A percentile compares a stretch with the other conserved stretches of the same genome.
Conservation (phyloP, 2,797 vertebrate species). For the Triplophysa bombifrons region DNA sequence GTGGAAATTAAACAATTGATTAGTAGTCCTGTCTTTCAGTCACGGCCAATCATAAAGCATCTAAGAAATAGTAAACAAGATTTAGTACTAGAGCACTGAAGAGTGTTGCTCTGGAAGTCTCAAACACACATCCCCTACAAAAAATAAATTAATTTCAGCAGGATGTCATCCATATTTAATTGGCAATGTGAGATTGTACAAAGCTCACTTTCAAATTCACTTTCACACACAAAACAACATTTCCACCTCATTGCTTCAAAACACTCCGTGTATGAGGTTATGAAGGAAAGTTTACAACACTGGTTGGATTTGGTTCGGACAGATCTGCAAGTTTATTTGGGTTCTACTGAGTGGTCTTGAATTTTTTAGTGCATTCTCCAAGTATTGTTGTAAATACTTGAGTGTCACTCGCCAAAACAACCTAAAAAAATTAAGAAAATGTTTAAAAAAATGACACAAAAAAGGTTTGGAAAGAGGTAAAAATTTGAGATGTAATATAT, state of each 20-base stretch:
- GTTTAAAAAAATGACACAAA: conserved; percentile 49
- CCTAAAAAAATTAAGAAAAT: conserved; percentile 61
- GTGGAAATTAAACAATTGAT: conserved; percentile 32
- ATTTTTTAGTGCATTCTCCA: conserved; percentile 84
- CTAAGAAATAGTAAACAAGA: conserved; percentile 40
- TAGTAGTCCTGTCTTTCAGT: conserved; percentile 28
- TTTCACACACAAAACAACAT: conserved; percentile 35
- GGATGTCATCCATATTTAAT: conserved; percentile 46
- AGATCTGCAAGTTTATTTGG: conserved; percentile 32
- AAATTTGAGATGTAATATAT: conserved; percentile 82
- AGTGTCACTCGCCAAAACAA: conserved; percentile 83
- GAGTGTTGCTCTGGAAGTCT: conserved; percentile 38
- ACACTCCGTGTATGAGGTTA: conserved; percentile 19
- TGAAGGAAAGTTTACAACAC: conserved; percentile 8
- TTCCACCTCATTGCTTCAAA: conserved; percentile 15
- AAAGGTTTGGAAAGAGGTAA: conserved; percentile 44
- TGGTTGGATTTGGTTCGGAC: conserved; percentile 23
- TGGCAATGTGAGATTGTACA: conserved; percentile 25
- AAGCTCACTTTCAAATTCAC: conserved; percentile 33
- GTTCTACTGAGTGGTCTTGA: conserved; percentile 55
- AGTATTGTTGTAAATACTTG: conserved; percentile 97
- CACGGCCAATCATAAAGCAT: conserved; percentile 38
- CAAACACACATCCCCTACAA: conserved; percentile 26
- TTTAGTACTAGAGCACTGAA: conserved; percentile 19
- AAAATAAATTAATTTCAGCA: conserved; percentile 34